Conservation (phyloP, 2,888 invertebrate species). For the Kuschelorhynchus macadamiae region DNA sequence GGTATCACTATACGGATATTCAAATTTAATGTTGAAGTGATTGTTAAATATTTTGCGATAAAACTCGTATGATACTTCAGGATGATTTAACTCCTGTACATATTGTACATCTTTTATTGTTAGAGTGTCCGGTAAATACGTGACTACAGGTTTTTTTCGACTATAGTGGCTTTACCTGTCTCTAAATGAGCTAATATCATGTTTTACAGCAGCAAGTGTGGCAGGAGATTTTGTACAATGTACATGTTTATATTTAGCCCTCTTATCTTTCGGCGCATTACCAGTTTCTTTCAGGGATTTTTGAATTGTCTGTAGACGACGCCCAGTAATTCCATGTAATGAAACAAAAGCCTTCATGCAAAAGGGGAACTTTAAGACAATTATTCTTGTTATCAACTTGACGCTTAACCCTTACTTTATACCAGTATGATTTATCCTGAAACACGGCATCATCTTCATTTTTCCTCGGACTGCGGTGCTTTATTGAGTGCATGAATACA, state of each 20-base stretch:
- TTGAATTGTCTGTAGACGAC: conserved; percentile 21
- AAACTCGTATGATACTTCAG: conserved; percentile 11
- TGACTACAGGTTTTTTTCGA: conserved; percentile 7
- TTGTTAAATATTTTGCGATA: conserved; percentile 13
- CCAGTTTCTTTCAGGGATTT: conserved; percentile 21
- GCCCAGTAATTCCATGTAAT: conserved; percentile 14
- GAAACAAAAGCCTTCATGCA: conserved; percentile 7
- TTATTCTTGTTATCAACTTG: neutral
- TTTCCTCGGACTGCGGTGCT: conserved; percentile 1
- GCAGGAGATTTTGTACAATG: conserved; percentile 14
- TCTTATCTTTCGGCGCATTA: conserved; percentile 19
- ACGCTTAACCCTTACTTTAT: conserved; percentile 7
- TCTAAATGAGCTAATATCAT: conserved; percentile 13
- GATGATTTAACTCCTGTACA: conserved; percentile 10
- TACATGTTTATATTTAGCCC: conserved; percentile 15
- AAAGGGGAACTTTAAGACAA: neutral
- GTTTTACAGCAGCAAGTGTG: neutral
- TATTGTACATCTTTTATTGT: conserved; percentile 59
- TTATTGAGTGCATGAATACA: conserved; percentile 1
- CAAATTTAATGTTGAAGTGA: conserved; percentile 8
- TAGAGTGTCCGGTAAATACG: conserved; percentile 23
- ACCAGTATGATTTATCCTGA: conserved; percentile 4
- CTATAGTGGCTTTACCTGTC: conserved; percentile 17
- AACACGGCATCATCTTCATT: conserved; percentile 10
- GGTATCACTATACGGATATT: conserved; percentile 12